Percentiles rank a stretch among this genome's conserved stretches.
These are phyloP conservation scores for Metellina segmentata DNA, from an alignment of 2,888 invertebrate genomes.

Conservation along the genomic window DNA sequence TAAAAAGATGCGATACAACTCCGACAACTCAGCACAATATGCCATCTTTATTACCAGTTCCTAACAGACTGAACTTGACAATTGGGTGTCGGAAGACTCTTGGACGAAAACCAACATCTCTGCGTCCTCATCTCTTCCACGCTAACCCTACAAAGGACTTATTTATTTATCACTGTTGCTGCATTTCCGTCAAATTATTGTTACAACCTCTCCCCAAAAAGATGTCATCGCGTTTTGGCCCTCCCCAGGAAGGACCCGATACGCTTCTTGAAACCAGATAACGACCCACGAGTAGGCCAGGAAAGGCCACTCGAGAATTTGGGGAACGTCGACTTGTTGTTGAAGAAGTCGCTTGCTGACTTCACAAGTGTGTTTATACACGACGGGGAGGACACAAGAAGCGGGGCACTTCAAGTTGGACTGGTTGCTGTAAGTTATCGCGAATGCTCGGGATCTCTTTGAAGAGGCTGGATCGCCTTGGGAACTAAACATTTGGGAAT, in stretches of 20 bases:
- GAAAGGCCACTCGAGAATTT: constrained; percentile 38
- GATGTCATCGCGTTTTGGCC: constrained; percentile 26
- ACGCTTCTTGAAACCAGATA: constrained; percentile 27
- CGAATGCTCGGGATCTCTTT: constrained; percentile 10
- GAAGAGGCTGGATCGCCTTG: constrained; percentile 1
- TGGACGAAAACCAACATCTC: too few relatives aligned
- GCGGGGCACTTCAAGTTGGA: constrained; percentile 43
- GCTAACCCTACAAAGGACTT: too few relatives aligned
- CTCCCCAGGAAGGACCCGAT: constrained; percentile 32
- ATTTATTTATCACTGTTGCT: too few relatives aligned
- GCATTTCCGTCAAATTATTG: constrained; percentile 32
- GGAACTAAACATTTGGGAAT: not conserved
- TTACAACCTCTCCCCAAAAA: constrained; percentile 6
- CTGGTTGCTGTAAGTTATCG: constrained; percentile 37
- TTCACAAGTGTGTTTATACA: constrained; percentile 67
- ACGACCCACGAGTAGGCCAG: not conserved
- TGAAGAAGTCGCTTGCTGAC: constrained; percentile 49
- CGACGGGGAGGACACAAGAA: constrained; percentile 34
- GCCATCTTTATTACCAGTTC: too few relatives aligned
- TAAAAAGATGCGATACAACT: too few relatives aligned
- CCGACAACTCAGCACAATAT: too few relatives aligned
- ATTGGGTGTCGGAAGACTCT: too few relatives aligned
- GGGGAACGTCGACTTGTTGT: not conserved
- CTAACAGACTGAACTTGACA: too few relatives aligned
- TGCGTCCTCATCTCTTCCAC: too few relatives aligned